Conservation (phyloP, 2,797 vertebrate genomes). For the Coluber constrictor region DNA sequence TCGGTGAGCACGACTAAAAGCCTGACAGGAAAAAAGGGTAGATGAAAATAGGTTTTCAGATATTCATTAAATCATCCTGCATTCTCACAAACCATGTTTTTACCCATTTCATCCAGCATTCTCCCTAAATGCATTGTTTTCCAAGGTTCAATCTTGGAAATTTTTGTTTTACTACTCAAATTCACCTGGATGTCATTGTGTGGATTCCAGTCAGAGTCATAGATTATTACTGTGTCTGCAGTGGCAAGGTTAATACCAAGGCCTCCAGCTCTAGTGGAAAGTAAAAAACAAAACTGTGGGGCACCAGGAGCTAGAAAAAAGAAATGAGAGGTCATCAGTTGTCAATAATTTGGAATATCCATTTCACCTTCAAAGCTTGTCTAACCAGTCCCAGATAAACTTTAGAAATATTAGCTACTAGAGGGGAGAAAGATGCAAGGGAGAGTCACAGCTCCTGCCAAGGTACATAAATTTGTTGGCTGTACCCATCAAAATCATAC, state of each 20-base stretch:
- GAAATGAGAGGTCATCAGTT: slow-evolving; percentile 27
- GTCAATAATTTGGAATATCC: slow-evolving; percentile 4
- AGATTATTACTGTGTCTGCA: slow-evolving; percentile 97
- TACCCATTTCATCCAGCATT: background rate
- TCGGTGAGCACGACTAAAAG: slow-evolving; percentile 96
- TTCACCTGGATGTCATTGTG: slow-evolving; percentile 98
- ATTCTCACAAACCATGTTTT: background rate
- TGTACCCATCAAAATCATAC: slow-evolving; percentile 62
- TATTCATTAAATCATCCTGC: background rate
- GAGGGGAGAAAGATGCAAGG: background rate
- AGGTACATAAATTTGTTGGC: background rate
- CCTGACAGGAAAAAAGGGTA: slow-evolving; percentile 67
- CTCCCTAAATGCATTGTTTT: background rate
- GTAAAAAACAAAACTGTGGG: slow-evolving; percentile 95
- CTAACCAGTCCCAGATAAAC: background rate
- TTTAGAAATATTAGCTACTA: background rate
- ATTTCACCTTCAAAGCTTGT: background rate
- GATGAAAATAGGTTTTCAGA: no score
- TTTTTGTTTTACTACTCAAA: slow-evolving; percentile 1
- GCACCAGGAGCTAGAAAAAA: slow-evolving; percentile 87
- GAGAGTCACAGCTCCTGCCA: background rate
- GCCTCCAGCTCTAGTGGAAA: slow-evolving; percentile 96
- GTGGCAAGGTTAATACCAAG: slow-evolving; percentile 98
- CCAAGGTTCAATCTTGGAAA: background rate
- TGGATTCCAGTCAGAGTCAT: slow-evolving; percentile 98